Conservation (phyloP, 2,113 vertebrate genomes). For the Corythoichthys haematopterus region DNA sequence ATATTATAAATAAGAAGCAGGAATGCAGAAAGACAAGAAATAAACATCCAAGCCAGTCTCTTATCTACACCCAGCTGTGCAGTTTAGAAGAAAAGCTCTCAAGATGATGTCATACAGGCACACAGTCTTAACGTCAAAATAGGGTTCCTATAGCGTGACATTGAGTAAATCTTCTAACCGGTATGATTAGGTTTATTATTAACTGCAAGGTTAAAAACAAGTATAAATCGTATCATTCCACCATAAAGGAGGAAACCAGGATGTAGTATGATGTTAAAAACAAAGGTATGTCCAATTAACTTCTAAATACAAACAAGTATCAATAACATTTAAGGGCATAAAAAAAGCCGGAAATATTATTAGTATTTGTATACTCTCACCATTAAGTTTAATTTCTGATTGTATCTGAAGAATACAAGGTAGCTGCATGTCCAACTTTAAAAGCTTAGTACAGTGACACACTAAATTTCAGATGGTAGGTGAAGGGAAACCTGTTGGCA, state of each 20-base stretch:
- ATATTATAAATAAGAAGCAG: slow-evolving; percentile 66
- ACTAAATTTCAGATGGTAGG: slow-evolving; percentile 41
- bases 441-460: slow-evolving; percentile 24
- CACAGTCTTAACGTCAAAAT: slow-evolving; percentile 40
- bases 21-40: slow-evolving; percentile 64
- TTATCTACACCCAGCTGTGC: slow-evolving; percentile 58
- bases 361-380: slow-evolving; percentile 1
- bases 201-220: slow-evolving; percentile 2
- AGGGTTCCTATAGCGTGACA: slow-evolving; percentile 16
- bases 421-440: slow-evolving; percentile 34
- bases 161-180: neutral
- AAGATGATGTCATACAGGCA: slow-evolving; percentile 58
- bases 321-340: slow-evolving; percentile 4
- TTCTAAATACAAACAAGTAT: slow-evolving; percentile 1
- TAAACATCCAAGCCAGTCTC: slow-evolving; percentile 55
- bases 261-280: slow-evolving; percentile 10
- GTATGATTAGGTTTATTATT: neutral
- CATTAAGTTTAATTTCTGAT: neutral
- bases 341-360: neutral
- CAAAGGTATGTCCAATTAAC: neutral
- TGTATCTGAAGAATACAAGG: slow-evolving; percentile 9
- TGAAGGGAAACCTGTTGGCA: slow-evolving; percentile 46
- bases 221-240: neutral
- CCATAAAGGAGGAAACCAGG: neutral
- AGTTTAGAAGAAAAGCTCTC: slow-evolving; percentile 38